phyloP scores from a whole-genome alignment of 1,140 invertebrate genomes.

The Lerema accius region DNA sequence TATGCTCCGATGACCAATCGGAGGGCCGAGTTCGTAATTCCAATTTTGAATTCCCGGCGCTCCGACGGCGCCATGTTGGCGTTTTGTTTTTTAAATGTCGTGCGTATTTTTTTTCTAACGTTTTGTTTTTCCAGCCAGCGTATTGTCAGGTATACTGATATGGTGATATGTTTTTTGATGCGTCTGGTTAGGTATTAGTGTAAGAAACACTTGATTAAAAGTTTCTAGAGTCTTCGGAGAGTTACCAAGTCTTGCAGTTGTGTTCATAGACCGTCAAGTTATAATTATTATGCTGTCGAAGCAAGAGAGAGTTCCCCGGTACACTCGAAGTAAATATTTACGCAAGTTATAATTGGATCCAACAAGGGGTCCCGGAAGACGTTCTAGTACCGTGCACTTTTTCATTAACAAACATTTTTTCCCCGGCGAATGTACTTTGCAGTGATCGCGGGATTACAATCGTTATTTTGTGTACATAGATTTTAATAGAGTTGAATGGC shows the following conservation, averaged over 20 bases:
- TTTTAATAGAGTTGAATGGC: constrained; percentile 11
- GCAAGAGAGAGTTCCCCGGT: constrained; percentile 22
- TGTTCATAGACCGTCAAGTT: background rate
- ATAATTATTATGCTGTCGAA: background rate
- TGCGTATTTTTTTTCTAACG: constrained; percentile 38
- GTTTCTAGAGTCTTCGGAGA: too few species aligned
- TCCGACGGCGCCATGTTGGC: constrained; percentile 58
- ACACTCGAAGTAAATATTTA: constrained; percentile 54
- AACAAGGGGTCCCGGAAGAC: constrained; percentile 38
- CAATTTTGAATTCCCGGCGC: constrained; percentile 56
- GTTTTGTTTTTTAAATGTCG: constrained; percentile 48
- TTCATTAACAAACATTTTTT: constrained; percentile 47
- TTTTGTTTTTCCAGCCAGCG: constrained; percentile 3
- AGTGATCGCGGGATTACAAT: constrained; percentile 10
- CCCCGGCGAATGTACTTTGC: constrained; percentile 27
- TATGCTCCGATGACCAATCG: constrained; percentile 60
- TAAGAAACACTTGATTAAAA: too few species aligned
- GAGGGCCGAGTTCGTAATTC: constrained; percentile 52
- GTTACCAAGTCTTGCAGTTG: constrained; percentile 7
- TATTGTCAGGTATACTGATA: too few species aligned
- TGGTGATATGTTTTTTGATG: too few species aligned
- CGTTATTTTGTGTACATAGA: constrained; percentile 2
- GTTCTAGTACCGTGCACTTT: constrained; percentile 37
- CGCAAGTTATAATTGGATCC: constrained; percentile 62
- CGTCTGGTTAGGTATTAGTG: too few species aligned